Base-by-base conservation (phyloP, 2,113 vertebrate species). In the Odobenus rosmarus region DNA sequence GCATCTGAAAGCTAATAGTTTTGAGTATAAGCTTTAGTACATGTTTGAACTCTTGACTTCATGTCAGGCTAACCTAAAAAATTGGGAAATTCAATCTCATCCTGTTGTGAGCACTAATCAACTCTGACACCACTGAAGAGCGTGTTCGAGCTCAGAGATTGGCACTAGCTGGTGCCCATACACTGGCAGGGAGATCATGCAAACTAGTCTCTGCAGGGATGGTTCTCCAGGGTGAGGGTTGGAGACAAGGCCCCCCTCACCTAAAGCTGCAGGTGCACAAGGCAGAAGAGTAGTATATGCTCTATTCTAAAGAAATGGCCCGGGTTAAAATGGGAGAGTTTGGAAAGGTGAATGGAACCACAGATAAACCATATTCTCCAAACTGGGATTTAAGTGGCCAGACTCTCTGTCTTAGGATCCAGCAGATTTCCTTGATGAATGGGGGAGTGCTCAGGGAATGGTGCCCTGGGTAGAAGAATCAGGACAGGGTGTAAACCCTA, bases 41-140 rank as follows among this genome's bases (percentile, higher is more conserved):
- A 39, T 33, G 21, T 67, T 55, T 85, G 84, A 93, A 97, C 69
- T 90, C 86, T 64, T 33, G 42, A 76, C 51, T 89, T 71, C 42
- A 36, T 76, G 69, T 83, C 96, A 95, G 55, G 14, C 39, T 89
- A 84, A 96, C 62, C 64, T 90, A 59, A 93, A 95, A 94, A 92
- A 24, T 28, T 33, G 57, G 96, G 69, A 96, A 96, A 87, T 87
- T 64, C 28, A 53, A 4, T 93, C 42, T 51, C 61, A 88, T 74
- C 81, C 55, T 61, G 69, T 91, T 67, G 72, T 51, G 31, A 92
- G 57, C 55, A 14, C 84, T 49, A 13, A 51, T 76, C 13, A 9
- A 13, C 14, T 86, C 87, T 90, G 85, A 93, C 9, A 51, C 26
- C 6, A 8, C 77, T n/a, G 55, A 94, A 81, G 4, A 83, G 59